Conservation (phyloP, 2,797 vertebrate genomes). For the Emys orbicularis region DNA sequence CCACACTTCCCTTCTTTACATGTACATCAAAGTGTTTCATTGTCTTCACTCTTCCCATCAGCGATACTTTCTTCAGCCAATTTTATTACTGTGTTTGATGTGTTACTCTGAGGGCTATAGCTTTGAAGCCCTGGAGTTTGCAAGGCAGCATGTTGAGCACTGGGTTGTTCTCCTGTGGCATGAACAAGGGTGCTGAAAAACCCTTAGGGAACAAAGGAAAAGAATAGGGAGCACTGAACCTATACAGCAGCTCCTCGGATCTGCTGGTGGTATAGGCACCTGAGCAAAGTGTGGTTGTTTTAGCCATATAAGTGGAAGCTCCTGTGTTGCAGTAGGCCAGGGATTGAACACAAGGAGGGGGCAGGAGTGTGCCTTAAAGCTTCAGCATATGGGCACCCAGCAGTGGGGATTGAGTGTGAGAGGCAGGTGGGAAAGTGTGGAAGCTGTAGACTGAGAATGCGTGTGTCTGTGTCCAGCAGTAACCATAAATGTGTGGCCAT, state of each 20-base stretch:
- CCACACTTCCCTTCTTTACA: neutral
- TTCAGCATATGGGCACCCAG: neutral
- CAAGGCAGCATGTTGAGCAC: neutral
- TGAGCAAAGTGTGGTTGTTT: neutral
- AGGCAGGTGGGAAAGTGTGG: neutral
- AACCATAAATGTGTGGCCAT: neutral
- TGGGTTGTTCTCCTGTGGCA: neutral
- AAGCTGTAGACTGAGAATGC: neutral
- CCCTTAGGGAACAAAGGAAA: neutral
- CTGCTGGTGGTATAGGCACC: neutral
- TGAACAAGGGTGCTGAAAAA: neutral
- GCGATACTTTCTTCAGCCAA: neutral
- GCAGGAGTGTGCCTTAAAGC: neutral
- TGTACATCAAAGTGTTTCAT: neutral
- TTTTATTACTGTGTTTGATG: neutral
- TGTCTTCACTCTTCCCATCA: neutral
- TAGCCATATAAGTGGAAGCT: neutral
- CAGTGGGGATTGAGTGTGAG: neutral
- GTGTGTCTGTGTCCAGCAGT: neutral
- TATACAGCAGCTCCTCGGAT: neutral
- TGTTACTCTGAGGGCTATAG: neutral
- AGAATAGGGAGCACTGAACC: neutral
- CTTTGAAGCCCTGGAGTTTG: neutral
- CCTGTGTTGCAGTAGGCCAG: neutral
- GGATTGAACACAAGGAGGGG: neutral